Evolutionary conservation across 2,113 vertebrate species (phyloP).

Genomic region (Phycodurus eques): DNA sequence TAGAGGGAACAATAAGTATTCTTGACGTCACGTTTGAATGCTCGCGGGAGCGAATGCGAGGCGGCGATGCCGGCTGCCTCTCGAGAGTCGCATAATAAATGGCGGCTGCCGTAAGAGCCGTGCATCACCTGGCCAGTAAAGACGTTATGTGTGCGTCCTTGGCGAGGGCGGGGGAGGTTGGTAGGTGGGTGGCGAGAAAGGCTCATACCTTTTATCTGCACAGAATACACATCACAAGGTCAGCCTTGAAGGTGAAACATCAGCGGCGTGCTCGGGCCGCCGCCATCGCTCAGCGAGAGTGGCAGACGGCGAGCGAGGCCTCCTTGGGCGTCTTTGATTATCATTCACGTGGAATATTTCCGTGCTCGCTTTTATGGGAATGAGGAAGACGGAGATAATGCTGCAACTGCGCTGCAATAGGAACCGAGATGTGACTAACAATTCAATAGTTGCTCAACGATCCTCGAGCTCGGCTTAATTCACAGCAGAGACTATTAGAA

Average conservation of each 20-base stretch:
- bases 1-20: neutral
- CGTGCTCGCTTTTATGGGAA: neutral
- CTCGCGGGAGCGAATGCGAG: neutral
- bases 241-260: conserved; percentile 64
- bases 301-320: conserved; percentile 29
- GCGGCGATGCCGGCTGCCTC: conserved; percentile 42
- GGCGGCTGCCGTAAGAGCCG: conserved; percentile 58
- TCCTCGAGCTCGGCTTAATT: neutral
- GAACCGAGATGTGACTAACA: neutral
- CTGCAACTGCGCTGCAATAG: neutral
- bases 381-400: neutral
- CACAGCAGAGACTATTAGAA: neutral
- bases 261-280: conserved; percentile 28
- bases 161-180: conserved; percentile 29
- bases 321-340: conserved; percentile 37
- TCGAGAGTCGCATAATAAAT: conserved; percentile 57
- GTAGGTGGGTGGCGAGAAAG: conserved; percentile 18
- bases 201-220: conserved; percentile 67
- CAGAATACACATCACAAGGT: conserved; percentile 58
- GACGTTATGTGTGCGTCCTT: conserved; percentile 68
- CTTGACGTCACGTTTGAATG: neutral
- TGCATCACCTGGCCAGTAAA: conserved; percentile 69
- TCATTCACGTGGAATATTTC: neutral
- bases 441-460: neutral
- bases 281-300: conserved; percentile 48